These are phyloP conservation scores for Ardeotis arabs DNA, from an alignment of 2,113 vertebrate species.

Conservation along the genomic window DNA sequence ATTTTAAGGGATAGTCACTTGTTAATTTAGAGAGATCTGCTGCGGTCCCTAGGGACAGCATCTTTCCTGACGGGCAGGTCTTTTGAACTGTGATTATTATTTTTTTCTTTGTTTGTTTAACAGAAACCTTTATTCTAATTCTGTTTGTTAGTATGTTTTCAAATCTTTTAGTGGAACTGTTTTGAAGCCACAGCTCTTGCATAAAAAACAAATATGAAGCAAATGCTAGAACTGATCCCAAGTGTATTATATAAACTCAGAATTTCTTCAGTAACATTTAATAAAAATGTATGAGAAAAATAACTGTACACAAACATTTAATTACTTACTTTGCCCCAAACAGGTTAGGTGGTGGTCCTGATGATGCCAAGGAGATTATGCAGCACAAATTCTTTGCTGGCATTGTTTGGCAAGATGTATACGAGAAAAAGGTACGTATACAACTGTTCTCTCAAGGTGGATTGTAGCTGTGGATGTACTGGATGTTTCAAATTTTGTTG, in stretches of 20 bases:
- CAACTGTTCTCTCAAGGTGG: background rate
- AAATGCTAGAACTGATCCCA: background rate
- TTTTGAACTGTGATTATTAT: background rate
- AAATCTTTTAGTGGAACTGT: background rate
- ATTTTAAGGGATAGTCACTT: background rate
- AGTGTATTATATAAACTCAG: background rate
- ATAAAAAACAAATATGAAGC: background rate
- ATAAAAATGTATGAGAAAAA: conserved; percentile 20
- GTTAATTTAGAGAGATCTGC: background rate
- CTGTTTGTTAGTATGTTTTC: background rate
- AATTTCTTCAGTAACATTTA: background rate
- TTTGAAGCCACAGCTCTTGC: background rate
- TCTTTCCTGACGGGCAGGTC: background rate
- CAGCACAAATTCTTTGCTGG: conserved; percentile 94
- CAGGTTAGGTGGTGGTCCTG: conserved; percentile 93
- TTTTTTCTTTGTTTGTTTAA: background rate
- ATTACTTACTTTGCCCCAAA: conserved; percentile 2
- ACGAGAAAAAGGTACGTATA: conserved; percentile 90
- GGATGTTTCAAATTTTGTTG: background rate
- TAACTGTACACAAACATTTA: conserved; percentile 3
- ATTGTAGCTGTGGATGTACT: background rate
- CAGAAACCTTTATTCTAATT: background rate
- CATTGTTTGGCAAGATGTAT: conserved; percentile 95
- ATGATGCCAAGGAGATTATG: conserved; percentile 98
- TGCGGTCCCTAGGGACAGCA: background rate